These are phyloP conservation scores for Andrena trimmerana DNA, from an alignment of 2,888 invertebrate species.

Conservation along the genomic window DNA sequence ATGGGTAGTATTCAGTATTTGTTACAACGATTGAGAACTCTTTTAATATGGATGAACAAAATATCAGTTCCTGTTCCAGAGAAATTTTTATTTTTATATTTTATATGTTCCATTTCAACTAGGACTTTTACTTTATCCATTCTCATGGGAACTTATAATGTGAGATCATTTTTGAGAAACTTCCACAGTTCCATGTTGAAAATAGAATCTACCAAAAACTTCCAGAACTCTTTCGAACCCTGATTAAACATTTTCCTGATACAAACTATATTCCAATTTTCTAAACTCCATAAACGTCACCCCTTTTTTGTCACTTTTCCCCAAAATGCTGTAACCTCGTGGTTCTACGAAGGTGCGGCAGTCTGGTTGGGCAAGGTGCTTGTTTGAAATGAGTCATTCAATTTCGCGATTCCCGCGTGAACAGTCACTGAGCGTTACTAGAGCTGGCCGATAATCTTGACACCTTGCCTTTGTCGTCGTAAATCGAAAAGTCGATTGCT, in stretches of 20 bases:
- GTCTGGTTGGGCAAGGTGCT: not conserved
- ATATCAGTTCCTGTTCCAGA: too few relatives aligned
- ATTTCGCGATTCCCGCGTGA: conserved; percentile 27
- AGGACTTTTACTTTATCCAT: too few relatives aligned
- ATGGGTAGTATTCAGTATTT: too few relatives aligned
- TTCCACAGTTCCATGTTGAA: too few relatives aligned
- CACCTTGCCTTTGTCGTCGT: conserved; percentile 36
- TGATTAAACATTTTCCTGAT: not conserved
- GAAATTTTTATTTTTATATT: too few relatives aligned
- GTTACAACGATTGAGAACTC: too few relatives aligned
- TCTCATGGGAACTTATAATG: too few relatives aligned
- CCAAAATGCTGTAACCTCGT: not conserved
- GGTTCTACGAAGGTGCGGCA: not conserved
- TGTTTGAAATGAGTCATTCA: conserved; percentile 30
- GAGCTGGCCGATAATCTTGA: conserved; percentile 2
- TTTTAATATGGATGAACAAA: too few relatives aligned
- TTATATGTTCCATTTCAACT: too few relatives aligned
- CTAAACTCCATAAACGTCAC: not conserved
- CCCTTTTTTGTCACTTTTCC: not conserved
- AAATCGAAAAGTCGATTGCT: conserved; percentile 66
- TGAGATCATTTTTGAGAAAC: too few relatives aligned
- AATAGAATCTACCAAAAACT: too few relatives aligned
- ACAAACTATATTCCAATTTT: conserved; percentile 24
- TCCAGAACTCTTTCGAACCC: too few relatives aligned
- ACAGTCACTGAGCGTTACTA: conserved; percentile 5